A percentile compares a stretch with the other conserved stretches of the same genome.
Evolutionary conservation across 2,113 vertebrate genomes (phyloP).

Genomic region (Chrysemys picta): DNA sequence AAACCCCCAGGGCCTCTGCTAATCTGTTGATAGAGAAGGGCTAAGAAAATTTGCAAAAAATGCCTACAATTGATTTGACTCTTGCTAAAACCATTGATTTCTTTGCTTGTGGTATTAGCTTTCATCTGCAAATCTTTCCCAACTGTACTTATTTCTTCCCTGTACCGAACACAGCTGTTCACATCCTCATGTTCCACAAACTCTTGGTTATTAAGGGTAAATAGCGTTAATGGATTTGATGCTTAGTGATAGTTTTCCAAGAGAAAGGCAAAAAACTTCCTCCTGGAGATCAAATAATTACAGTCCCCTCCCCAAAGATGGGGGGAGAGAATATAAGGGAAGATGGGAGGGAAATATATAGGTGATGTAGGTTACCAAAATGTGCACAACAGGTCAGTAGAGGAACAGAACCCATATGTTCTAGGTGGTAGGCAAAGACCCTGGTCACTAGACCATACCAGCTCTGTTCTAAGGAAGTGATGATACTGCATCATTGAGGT

Average conservation of each 20-base stretch:
- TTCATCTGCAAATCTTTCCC: neutral
- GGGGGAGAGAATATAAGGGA: neutral
- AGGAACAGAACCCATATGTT: neutral
- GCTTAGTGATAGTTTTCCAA: neutral
- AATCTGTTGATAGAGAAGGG: neutral
- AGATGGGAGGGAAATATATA: rapidly evolving
- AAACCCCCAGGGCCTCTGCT: no score
- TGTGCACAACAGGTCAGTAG: neutral
- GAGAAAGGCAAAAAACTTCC: neutral
- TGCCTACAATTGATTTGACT: neutral
- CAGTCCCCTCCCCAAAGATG: no score
- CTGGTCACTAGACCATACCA: neutral
- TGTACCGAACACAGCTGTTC: neutral
- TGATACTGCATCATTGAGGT: neutral
- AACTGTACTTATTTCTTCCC: neutral
- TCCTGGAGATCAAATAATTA: neutral
- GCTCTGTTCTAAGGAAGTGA: neutral
- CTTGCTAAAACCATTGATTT: neutral
- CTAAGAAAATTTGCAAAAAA: neutral
- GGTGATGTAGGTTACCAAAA: rapidly evolving
- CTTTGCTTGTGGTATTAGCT: neutral
- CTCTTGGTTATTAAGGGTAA: neutral
- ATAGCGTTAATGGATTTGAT: rapidly evolving
- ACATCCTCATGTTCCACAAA: neutral
- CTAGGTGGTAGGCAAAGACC: neutral